phyloP scores from a whole-genome alignment of 1,140 invertebrate genomes.

The Apis dorsata region DNA sequence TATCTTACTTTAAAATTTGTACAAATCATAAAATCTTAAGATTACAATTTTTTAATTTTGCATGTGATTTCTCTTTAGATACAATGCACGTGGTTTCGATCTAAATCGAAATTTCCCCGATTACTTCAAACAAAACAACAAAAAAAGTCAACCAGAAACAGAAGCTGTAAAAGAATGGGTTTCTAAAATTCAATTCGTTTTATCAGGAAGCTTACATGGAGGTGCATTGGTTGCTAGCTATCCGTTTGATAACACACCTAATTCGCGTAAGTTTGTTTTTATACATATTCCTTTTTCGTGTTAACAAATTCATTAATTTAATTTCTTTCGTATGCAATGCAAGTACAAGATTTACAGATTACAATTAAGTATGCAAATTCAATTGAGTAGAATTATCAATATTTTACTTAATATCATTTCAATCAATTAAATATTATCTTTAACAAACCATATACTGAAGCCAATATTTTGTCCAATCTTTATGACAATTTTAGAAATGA shows the following conservation, averaged over 20 bases:
- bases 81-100: conserved; percentile 93
- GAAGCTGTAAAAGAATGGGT: conserved; percentile 97
- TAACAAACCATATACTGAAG: too few species aligned
- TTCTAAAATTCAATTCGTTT: conserved; percentile 93
- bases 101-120: conserved; percentile 96
- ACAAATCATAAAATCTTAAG: too few species aligned
- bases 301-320: neutral
- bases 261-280: conserved; percentile 87
- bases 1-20: too few species aligned
- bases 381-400: too few species aligned
- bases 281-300: neutral
- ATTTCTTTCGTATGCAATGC: too few species aligned
- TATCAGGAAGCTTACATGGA: conserved; percentile 94
- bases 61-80: conserved; percentile 80
- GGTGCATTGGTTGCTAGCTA: conserved; percentile 96
- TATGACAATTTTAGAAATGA: too few species aligned
- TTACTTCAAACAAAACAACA: conserved; percentile 94
- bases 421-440: too few species aligned
- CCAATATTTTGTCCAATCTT: too few species aligned
- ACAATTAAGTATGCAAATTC: too few species aligned
- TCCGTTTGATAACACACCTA: conserved; percentile 95
- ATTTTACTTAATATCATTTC: neutral
- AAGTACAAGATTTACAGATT: too few species aligned
- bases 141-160: conserved; percentile 93
- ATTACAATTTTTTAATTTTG: too few species aligned